These are phyloP conservation scores for Petrocephalus microphthalmus DNA, from an alignment of 2,113 vertebrate genomes.

Conservation along the genomic window DNA sequence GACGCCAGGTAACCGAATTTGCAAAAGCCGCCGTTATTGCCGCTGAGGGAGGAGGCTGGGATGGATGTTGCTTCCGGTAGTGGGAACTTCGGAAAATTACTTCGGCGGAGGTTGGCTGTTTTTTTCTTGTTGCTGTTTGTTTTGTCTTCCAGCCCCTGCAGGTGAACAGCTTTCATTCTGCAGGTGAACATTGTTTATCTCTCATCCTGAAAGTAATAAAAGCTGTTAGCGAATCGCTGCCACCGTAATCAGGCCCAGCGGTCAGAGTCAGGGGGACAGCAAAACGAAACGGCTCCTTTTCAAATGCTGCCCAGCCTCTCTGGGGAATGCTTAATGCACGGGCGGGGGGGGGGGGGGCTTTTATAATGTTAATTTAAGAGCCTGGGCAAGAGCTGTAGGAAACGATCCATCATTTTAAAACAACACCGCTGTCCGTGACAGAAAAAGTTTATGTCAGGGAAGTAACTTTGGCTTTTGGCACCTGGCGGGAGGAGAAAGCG, in stretches of 20 bases:
- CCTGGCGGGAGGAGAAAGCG: slow-evolving; percentile 43
- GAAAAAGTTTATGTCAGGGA: slow-evolving; percentile 60
- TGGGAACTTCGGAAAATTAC: background rate
- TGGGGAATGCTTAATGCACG: slow-evolving; percentile 66
- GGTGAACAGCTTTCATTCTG: too few relatives aligned
- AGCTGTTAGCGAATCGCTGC: slow-evolving; percentile 41
- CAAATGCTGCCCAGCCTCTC: slow-evolving; percentile 62
- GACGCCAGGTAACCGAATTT: background rate
- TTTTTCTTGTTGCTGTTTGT: background rate
- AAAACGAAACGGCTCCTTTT: slow-evolving; percentile 64
- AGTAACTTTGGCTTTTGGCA: slow-evolving; percentile 49
- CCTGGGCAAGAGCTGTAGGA: slow-evolving; percentile 49
- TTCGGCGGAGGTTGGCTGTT: slow-evolving; percentile 2
- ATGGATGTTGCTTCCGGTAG: slow-evolving; percentile 11
- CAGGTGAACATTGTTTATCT: slow-evolving; percentile 62
- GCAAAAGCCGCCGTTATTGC: background rate
- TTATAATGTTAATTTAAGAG: slow-evolving; percentile 77
- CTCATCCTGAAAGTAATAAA: slow-evolving; percentile 59
- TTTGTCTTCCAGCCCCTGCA: slow-evolving; percentile 47
- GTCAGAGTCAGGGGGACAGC: slow-evolving; percentile 63
- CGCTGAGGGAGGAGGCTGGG: background rate
- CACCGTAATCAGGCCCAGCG: slow-evolving; percentile 73
- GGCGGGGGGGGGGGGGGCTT: slow-evolving; percentile 46
- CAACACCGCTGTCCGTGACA: slow-evolving; percentile 55
- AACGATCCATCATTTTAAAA: slow-evolving; percentile 70